A percentile compares a stretch with the other conserved stretches of the same genome.
Evolutionary conservation across 1,140 invertebrate species (phyloP).

Genomic region (Musca vetustissima): DNA sequence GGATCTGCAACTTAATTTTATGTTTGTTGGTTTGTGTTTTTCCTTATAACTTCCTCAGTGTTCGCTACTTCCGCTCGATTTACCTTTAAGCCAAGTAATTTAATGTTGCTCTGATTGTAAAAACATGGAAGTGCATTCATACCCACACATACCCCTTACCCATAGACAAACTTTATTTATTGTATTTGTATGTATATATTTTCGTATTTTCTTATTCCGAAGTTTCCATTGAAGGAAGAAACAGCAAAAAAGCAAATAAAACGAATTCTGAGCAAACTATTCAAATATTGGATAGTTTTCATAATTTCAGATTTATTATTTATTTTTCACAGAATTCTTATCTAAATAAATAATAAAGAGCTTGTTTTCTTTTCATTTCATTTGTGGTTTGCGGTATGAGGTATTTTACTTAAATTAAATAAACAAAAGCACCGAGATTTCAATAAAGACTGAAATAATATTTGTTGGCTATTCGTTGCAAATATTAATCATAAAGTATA

Average conservation of each 20-base stretch:
- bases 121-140: background rate
- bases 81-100: constrained; percentile 23
- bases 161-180: constrained; percentile 14
- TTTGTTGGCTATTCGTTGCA: no score
- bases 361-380: no score
- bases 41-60: constrained; percentile 7
- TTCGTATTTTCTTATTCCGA: no score
- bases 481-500: no score
- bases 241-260: background rate
- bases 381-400: no score
- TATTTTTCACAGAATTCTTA: constrained; percentile 21
- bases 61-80: constrained; percentile 21
- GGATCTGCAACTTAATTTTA: background rate
- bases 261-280: background rate
- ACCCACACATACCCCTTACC: background rate
- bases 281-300: background rate
- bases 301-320: constrained; percentile 24
- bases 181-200: background rate
- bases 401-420: no score
- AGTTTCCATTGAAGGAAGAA: background rate
- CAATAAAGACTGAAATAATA: no score
- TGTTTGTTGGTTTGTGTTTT: background rate
- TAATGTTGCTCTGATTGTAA: constrained; percentile 14
- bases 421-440: no score
- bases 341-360: constrained; percentile 1